Conservation (phyloP, 1,140 invertebrate species). For the Pemphigus obesinymphae region DNA sequence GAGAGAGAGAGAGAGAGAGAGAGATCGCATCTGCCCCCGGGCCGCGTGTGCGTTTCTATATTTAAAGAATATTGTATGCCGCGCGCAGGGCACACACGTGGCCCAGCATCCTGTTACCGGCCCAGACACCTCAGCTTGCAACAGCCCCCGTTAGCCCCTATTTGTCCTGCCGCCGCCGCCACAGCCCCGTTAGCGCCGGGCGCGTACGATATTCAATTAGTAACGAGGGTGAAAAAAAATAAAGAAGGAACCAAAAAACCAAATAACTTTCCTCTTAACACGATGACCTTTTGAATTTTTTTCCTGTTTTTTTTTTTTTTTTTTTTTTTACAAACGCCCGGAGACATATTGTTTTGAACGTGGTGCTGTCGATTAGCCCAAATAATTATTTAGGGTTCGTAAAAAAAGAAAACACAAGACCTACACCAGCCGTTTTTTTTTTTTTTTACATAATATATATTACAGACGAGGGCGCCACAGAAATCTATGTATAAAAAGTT, state of each 20-base stretch:
- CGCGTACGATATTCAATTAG: slow-evolving; percentile 23
- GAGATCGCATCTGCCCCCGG: slow-evolving; percentile 29
- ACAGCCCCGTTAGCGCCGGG: slow-evolving; percentile 7
- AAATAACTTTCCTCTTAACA: neutral
- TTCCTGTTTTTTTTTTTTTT: neutral
- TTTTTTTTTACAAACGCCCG: neutral
- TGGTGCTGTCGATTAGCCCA: too few species aligned
- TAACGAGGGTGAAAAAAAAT: neutral
- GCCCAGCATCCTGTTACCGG: slow-evolving; percentile 36
- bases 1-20: neutral
- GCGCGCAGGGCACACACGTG: slow-evolving; percentile 16
- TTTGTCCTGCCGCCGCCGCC: slow-evolving; percentile 21
- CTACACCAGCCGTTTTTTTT: too few species aligned
- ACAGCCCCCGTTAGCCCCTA: neutral
- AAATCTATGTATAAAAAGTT: too few species aligned
- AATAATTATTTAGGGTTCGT: too few species aligned
- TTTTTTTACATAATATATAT: too few species aligned
- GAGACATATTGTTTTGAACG: neutral
- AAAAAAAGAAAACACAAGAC: too few species aligned
- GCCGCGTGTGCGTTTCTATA: slow-evolving; percentile 24
- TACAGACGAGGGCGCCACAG: too few species aligned
- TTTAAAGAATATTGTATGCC: slow-evolving; percentile 37
- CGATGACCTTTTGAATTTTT: neutral
- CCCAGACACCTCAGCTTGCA: slow-evolving; percentile 27
- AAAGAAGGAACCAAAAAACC: neutral